Percentiles rank a stretch among this genome's conserved stretches.
Conservation (phyloP, 2,888 invertebrate genomes). For the Torymus aiolomorphi region DNA sequence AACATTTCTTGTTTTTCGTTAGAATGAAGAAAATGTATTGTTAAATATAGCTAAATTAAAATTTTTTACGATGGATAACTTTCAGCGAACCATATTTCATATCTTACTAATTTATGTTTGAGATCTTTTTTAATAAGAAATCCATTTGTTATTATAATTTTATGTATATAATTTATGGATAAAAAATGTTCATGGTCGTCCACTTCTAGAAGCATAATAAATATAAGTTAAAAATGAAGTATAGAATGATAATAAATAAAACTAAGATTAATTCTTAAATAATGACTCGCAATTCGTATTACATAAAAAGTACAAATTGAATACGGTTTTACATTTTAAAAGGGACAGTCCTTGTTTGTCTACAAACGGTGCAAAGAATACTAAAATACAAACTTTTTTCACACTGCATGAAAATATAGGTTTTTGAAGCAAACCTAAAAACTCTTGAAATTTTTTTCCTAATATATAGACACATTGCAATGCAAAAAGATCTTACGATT, state of each 20-base stretch:
- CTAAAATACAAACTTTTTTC: conserved; percentile 43
- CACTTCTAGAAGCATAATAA: neutral
- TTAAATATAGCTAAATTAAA: no score
- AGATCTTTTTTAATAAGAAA: conserved; percentile 31
- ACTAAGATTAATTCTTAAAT: no score
- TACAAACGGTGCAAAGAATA: conserved; percentile 30
- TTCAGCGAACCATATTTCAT: conserved; percentile 9
- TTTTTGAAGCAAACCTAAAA: conserved; percentile 37
- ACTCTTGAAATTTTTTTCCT: conserved; percentile 25
- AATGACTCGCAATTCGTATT: neutral
- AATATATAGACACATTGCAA: conserved; percentile 26
- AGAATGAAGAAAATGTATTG: no score
- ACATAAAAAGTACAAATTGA: conserved; percentile 2
- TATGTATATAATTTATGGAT: conserved; percentile 18
- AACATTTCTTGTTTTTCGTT: no score
- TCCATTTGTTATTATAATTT: conserved; percentile 19
- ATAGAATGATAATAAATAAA: neutral
- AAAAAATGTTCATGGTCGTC: neutral
- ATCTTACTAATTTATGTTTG: conserved; percentile 23
- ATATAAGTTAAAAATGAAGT: conserved; percentile 19
- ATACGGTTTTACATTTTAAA: neutral
- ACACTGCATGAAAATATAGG: conserved; percentile 5
- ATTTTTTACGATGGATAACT: conserved; percentile 1
- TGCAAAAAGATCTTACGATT: conserved; percentile 35
- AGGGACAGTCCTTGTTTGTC: conserved; percentile 3